Base-by-base conservation (phyloP, 2,113 vertebrate species). In the Eulemur macaco region DNA sequence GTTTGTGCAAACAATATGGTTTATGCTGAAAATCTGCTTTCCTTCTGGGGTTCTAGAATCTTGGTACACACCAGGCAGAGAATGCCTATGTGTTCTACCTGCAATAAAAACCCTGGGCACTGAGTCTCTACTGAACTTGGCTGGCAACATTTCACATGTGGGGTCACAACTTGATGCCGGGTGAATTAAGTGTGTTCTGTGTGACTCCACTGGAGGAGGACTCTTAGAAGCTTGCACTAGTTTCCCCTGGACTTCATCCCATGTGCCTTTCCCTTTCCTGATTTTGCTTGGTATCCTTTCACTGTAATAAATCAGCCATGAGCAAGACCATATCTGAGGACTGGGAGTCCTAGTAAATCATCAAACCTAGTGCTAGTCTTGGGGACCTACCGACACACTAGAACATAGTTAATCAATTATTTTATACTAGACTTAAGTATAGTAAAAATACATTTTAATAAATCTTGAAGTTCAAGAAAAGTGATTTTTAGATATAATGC, bases 391-490 rank as follows among this genome's bases (percentile, higher is more conserved):
- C 2, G 1, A 86, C 45, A 93, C 9, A 54, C 45, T 66, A 20
- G 11, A 23, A 80, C 78, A 58, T 4, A 52, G 45, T 93, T 27
- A 85, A 85, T 21, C 86, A 63, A 76, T n/a, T 76, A 56, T 86
- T 82, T 86, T 56, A 88, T 23, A 21, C 5, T 45, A 34, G 31
- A 45, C 52, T 10, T 25, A 63, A 86, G 23, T 13, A 80, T 0
- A 74, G 47, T 47, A 83, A 77, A 31, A 52, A 68, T 42, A 7
- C 14, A 73, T 54, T 87, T 89, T 56, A 84, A 94, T 47, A 92
- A 87, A 80, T 85, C 58, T 39, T 52, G 34, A 96, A 69, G 18
- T 89, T 93, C 34, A 93, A 54, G 6, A 82, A 50, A 68, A 93
- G 34, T 39, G 58, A 88, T 80, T 64, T 89, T 97, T 71, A 76